These are phyloP conservation scores for Baryphthengus martii DNA, from an alignment of 2,113 vertebrate species.

Conservation along the genomic window DNA sequence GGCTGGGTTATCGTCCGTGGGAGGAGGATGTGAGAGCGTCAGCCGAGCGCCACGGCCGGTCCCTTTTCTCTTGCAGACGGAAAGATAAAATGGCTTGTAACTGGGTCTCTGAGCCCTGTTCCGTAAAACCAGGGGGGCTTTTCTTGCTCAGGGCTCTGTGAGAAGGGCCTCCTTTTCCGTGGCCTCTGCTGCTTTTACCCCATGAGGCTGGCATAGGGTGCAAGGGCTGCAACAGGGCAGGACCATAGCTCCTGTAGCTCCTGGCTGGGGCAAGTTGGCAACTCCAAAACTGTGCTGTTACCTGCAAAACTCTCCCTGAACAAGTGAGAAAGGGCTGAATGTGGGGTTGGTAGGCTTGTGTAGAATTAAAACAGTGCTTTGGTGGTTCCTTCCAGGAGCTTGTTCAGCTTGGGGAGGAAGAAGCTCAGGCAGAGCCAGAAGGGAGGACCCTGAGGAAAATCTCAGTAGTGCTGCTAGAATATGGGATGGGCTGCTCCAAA, in stretches of 20 bases:
- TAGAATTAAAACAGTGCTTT: neutral
- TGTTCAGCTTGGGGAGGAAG: neutral
- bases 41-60: neutral
- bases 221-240: accelerated
- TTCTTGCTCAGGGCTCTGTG: neutral
- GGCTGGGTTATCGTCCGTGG: accelerated
- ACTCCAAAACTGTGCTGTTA: accelerated
- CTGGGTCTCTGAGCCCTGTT: neutral
- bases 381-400: neutral
- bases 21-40: neutral
- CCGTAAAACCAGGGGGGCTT: neutral
- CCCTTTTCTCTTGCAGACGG: neutral
- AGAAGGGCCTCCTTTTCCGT: accelerated
- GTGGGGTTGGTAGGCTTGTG: neutral
- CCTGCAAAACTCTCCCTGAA: neutral
- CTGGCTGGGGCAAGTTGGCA: accelerated
- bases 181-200: neutral
- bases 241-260: neutral
- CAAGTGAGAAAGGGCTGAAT: no score
- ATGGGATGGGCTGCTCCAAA: neutral
- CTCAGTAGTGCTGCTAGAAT: neutral
- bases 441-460: neutral
- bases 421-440: no score
- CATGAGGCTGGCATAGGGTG: accelerated
- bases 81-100: neutral